Evolutionary conservation across 2,113 vertebrate genomes (phyloP).

Genomic region (Cepphus grylle): DNA sequence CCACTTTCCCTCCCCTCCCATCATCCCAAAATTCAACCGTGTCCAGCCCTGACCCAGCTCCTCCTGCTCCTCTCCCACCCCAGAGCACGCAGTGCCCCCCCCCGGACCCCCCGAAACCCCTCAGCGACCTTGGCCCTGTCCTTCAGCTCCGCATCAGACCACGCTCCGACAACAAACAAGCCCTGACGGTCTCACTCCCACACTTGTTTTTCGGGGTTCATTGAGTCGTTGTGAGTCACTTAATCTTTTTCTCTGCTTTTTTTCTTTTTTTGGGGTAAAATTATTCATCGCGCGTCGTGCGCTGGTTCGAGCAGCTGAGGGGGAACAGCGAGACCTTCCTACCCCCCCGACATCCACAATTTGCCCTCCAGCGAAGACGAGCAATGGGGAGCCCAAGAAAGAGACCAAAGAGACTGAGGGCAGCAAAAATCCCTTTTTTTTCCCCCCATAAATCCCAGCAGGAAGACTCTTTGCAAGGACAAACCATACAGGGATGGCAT

Average conservation of each 20-base stretch:
- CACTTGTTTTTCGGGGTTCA: not conserved
- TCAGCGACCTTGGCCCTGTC: not conserved
- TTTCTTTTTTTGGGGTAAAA: not conserved
- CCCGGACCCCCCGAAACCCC: accelerated
- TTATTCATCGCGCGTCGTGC: not conserved
- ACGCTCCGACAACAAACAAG: not conserved
- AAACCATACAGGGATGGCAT: not conserved
- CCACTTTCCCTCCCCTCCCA: not conserved
- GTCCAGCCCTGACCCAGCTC: not conserved
- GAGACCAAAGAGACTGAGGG: not conserved
- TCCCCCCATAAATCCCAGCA: not conserved
- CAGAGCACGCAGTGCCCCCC: accelerated
- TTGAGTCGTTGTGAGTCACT: not conserved
- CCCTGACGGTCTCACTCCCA: not conserved
- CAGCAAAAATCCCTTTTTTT: not conserved
- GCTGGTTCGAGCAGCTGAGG: not conserved
- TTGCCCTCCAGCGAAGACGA: not conserved
- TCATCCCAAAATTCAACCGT: not conserved
- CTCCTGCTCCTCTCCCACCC: not conserved
- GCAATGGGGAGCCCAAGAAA: not conserved
- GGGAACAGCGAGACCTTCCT: not conserved
- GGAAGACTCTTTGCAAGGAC: not conserved
- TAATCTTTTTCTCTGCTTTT: not conserved
- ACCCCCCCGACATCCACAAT: not conserved
- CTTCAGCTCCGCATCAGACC: not conserved